phyloP scores from a whole-genome alignment of 2,797 vertebrate genomes.

The Lagorchestes hirsutus region DNA sequence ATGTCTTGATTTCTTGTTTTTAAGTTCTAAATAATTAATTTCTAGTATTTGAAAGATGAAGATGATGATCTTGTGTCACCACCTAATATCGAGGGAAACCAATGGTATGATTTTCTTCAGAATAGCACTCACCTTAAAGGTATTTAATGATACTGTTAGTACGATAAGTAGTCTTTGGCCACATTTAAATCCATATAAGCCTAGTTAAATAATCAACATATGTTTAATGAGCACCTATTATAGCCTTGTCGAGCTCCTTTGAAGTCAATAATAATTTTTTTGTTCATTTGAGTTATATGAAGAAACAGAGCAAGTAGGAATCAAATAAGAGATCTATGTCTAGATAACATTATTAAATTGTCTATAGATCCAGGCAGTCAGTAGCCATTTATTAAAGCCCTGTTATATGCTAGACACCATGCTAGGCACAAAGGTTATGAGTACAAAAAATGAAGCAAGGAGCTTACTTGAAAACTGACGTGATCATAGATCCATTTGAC shows the following conservation, averaged over 20 bases:
- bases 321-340: not conserved
- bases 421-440: not conserved
- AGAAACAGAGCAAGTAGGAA: conserved; percentile 35
- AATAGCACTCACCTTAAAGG: conserved; percentile 94
- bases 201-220: no score
- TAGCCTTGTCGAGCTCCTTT: not conserved
- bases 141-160: conserved; percentile 67
- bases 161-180: not conserved
- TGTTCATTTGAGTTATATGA: conserved; percentile 32
- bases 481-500: not conserved
- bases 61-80: conserved; percentile 97
- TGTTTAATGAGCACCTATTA: not conserved
- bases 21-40: conserved; percentile 50
- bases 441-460: not conserved
- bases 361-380: not conserved
- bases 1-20: conserved; percentile 11
- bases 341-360: conserved; percentile 41
- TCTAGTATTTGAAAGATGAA: conserved; percentile 98
- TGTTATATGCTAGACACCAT: not conserved
- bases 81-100: conserved; percentile 96
- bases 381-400: not conserved
- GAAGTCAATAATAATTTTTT: not conserved
- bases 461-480: not conserved
- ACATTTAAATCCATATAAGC: not conserved
- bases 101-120: conserved; percentile 96